Percentiles rank a stretch among this genome's conserved stretches.
Conservation (phyloP, 2,797 vertebrate species). For the Galago senegalensis region DNA sequence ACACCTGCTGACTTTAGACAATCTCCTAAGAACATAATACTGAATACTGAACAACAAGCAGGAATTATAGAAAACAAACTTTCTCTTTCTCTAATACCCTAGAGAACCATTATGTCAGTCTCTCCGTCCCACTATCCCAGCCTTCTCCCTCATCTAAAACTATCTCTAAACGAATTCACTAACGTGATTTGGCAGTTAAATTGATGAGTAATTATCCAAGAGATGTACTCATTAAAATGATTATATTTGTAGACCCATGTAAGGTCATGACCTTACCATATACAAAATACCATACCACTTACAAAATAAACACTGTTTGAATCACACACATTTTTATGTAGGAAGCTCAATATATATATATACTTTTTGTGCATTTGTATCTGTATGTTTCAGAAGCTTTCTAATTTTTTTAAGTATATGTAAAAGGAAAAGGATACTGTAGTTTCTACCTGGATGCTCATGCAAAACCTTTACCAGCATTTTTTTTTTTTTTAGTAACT, state of each 20-base stretch:
- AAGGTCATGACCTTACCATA: background rate
- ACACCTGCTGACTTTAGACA: conserved; percentile 17
- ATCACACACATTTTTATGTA: background rate
- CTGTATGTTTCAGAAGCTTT: background rate
- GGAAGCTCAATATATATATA: background rate
- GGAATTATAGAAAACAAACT: background rate
- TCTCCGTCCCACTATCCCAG: background rate
- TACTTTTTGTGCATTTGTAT: background rate
- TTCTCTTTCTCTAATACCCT: background rate
- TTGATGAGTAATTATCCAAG: conserved; percentile 3
- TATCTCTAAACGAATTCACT: background rate
- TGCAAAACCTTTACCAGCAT: conserved; percentile 51
- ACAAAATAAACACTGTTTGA: conserved; percentile 56
- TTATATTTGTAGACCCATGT: background rate
- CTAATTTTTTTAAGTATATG: background rate
- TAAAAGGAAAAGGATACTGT: background rate
- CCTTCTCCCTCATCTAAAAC: background rate
- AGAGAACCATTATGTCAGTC: background rate
- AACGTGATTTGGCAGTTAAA: background rate
- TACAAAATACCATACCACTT: background rate
- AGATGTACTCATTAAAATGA: conserved; percentile 10
- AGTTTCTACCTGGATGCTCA: conserved; percentile 52
- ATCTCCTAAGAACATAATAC: background rate
- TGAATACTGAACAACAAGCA: conserved; percentile 14
- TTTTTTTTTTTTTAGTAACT: conserved; percentile 70